phyloP scores from a whole-genome alignment of 2,888 invertebrate species.

The Megamerina dolium region DNA sequence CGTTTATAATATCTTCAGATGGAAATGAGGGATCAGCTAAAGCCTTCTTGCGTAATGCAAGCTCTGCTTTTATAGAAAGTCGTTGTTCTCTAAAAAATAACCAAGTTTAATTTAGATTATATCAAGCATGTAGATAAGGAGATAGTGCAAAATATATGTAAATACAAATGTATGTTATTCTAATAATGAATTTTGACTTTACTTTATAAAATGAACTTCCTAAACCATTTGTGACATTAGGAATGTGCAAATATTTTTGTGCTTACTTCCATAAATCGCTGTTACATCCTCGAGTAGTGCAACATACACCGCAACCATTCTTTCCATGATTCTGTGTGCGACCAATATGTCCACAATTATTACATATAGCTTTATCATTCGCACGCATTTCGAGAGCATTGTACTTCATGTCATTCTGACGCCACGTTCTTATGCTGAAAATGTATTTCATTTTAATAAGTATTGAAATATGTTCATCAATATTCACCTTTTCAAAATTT shows the following conservation, averaged over 20 bases:
- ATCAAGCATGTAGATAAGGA: no score
- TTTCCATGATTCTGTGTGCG: slow-evolving; percentile 56
- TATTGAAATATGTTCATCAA: neutral
- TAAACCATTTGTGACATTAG: neutral
- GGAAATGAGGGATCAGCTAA: slow-evolving; percentile 62
- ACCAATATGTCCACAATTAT: slow-evolving; percentile 67
- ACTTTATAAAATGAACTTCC: no score
- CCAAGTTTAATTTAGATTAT: no score
- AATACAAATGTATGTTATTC: no score
- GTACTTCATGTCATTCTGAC: slow-evolving; percentile 53
- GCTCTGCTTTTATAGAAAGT: slow-evolving; percentile 61
- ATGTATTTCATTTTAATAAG: neutral
- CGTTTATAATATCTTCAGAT: slow-evolving; percentile 65
- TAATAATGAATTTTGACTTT: neutral
- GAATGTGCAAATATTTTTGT: neutral
- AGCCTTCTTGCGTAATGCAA: slow-evolving; percentile 63
- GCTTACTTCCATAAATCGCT: slow-evolving; percentile 57
- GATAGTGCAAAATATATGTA: no score
- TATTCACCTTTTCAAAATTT: slow-evolving; percentile 58
- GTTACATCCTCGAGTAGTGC: slow-evolving; percentile 57
- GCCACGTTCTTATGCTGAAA: slow-evolving; percentile 60
- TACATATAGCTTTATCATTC: slow-evolving; percentile 59
- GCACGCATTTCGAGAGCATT: slow-evolving; percentile 53
- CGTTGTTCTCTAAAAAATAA: slow-evolving; percentile 58
- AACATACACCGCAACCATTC: slow-evolving; percentile 62